Evolutionary conservation across 2,888 invertebrate species (phyloP).

Genomic region (Zelleria hepariella): DNA sequence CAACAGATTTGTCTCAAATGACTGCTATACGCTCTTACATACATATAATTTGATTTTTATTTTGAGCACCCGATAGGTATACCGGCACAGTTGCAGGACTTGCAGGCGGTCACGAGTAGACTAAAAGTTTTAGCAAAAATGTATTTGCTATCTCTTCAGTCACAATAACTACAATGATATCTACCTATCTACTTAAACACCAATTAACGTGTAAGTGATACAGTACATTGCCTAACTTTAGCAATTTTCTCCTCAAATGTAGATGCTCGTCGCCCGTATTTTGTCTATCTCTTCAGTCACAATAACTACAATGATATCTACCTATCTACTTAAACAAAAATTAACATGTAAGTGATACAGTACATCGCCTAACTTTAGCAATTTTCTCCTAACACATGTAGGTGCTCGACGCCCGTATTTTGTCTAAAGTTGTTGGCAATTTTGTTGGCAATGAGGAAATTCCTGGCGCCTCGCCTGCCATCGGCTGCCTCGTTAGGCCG

Average conservation of each 20-base stretch:
- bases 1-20: no score
- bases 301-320: no score
- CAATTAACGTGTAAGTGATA: not conserved
- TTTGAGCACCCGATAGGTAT: no score
- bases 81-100: no score
- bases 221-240: not conserved
- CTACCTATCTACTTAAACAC: not conserved
- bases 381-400: not conserved
- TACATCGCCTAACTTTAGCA: not conserved
- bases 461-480: not conserved
- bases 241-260: not conserved
- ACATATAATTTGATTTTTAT: no score
- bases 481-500: not conserved
- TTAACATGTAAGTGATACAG: not conserved
- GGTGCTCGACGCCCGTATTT: not conserved
- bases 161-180: no score
- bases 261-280: not conserved
- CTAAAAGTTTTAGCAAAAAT: no score
- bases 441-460: conserved; percentile 5
- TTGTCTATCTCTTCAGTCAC: no score
- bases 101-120: no score
- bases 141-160: no score
- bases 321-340: not conserved
- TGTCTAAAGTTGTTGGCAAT: conserved; percentile 2
- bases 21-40: no score